Evolutionary conservation across 2,113 vertebrate genomes (phyloP).

Genomic region (Ellobius talpinus): DNA sequence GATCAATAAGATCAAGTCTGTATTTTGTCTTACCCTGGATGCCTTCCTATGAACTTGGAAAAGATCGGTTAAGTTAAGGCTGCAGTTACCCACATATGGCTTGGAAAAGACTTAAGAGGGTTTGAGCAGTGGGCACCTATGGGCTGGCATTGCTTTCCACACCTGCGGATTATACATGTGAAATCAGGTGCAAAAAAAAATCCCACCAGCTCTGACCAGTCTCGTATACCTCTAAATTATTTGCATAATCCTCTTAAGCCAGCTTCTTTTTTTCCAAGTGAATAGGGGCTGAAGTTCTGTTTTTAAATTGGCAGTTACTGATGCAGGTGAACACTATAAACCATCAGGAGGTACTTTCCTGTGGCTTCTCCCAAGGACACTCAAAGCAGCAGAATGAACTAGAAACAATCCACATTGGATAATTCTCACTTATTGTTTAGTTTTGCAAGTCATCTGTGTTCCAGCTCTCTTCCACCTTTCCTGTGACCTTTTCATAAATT

Average conservation of each 20-base stretch:
- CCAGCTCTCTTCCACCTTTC: not conserved
- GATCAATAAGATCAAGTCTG: conserved; percentile 11
- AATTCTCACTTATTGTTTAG: conserved; percentile 17
- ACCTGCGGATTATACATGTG: conserved; percentile 19
- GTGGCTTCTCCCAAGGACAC: conserved; percentile 42
- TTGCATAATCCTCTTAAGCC: conserved; percentile 19
- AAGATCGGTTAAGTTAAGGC: not conserved
- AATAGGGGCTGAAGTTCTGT: conserved; percentile 28
- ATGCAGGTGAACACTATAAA: conserved; percentile 68
- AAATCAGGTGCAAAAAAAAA: conserved; percentile 45
- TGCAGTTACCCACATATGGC: not conserved
- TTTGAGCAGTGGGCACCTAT: not conserved
- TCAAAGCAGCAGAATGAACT: conserved; percentile 51
- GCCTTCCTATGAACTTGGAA: conserved; percentile 26
- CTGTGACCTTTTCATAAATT: conserved; percentile 37
- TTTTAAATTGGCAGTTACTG: conserved; percentile 67
- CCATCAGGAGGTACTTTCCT: conserved; percentile 62
- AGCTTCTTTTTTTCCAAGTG: conserved; percentile 37
- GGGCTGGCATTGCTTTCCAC: not conserved
- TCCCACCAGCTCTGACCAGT: not conserved
- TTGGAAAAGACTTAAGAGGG: not conserved
- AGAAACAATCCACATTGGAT: not conserved
- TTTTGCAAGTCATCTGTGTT: conserved; percentile 6
- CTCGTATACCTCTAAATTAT: not conserved
- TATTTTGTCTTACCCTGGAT: conserved; percentile 13